A percentile compares a stretch with the other conserved stretches of the same genome.
phyloP scores from a whole-genome alignment of 2,797 vertebrate species.

The Manis crassicaudata region DNA sequence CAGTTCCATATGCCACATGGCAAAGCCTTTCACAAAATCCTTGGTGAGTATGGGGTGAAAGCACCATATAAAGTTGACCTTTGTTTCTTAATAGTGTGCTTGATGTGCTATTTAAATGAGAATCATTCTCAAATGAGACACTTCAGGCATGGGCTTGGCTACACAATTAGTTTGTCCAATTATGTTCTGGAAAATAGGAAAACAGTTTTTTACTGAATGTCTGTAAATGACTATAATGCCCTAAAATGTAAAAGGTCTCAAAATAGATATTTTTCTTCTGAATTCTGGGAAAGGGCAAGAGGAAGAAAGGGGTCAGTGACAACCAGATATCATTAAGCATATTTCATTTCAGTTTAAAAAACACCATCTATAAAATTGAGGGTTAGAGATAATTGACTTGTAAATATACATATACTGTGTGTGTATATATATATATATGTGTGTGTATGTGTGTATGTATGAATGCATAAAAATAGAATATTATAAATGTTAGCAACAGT shows the following conservation, averaged over 20 bases:
- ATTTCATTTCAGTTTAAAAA: constrained; percentile 21
- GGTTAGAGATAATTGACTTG: background rate
- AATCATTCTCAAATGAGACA: background rate
- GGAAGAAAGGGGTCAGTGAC: background rate
- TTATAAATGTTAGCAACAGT: background rate
- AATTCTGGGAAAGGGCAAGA: background rate
- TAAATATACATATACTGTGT: background rate
- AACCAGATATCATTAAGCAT: background rate
- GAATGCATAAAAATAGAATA: background rate
- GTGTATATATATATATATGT: too few species aligned
- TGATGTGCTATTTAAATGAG: background rate
- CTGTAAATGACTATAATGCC: background rate
- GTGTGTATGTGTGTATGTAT: too few species aligned
- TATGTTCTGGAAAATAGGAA: background rate
- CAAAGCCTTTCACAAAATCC: background rate
- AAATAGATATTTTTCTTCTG: background rate
- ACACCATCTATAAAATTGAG: background rate
- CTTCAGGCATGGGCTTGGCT: background rate
- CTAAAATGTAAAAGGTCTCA: background rate
- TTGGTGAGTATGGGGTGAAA: background rate
- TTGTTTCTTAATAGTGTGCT: background rate
- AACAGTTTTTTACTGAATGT: background rate
- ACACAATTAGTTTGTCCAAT: background rate
- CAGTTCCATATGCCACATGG: background rate
- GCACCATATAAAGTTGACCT: background rate